Evolutionary conservation across 2,888 invertebrate species (phyloP), one percentile per base, ranked within the genome.

Genomic region (Nomada fucata): DNA sequence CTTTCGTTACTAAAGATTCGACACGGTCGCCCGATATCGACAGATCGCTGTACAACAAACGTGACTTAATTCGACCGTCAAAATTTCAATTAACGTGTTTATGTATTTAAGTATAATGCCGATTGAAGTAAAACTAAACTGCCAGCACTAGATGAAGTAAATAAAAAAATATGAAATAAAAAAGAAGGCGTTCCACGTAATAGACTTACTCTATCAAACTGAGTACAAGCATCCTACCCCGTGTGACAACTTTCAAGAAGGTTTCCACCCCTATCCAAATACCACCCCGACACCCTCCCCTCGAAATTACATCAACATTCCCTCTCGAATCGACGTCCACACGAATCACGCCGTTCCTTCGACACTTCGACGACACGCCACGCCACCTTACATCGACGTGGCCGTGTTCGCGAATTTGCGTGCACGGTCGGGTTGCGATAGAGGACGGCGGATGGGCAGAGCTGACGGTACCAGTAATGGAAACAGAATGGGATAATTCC

Each of bases 401-500:
- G 4, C 13, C 60, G 53, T 55, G 68, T 55, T 52, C 55, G 61
- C 59, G 64, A 71, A 72, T 76, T 67, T 70, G 71, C 71, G 59
- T 55, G 73, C 55, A 42, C 55, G 26, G 47, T 7, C 10, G 59
- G 52, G 29, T 20, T 23, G 47, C 20, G 29, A 57, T 10, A 15
- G 50, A 20, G 70, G 23, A 5, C 7, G 47, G 65, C 53, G 76
- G 61, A 79, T 67, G 61, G 72, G 78, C 68, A 80, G 77, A 81
- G 81, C 61, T 77, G 79, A 83, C 71, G 85, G 86, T 80, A 87
- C 87, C 87, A 88, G 91, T 92, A 92, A 93, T 91, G 89, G 91
- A 90, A 90, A 91, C 91, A 91, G 91, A 92, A 92, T 91, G 91
- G 91, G 91, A 93, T 92, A 93, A 93, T 93, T 93, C 91, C 88